Base-by-base conservation (phyloP, 2,113 vertebrate species). In the Serranochromis macrocephalus region DNA sequence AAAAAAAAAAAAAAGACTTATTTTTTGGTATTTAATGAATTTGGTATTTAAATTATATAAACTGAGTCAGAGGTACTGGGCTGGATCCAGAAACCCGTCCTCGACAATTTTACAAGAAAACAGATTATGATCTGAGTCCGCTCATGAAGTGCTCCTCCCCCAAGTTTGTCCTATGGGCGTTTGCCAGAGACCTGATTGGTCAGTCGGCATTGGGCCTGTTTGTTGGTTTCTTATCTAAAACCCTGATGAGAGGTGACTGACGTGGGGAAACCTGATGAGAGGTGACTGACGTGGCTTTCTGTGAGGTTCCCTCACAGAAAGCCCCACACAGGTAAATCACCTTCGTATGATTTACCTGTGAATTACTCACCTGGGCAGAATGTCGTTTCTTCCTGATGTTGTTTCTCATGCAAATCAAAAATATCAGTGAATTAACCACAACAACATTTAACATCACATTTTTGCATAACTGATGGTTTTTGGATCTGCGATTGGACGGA, bases 101-200 rank as follows among this genome's bases (percentile, higher is more conserved):
- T 58, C 14, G 2, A 61, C 5, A 31, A 61, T 6, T 5, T 61
- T 6, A 55, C 53, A 54, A 24, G n/a, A 24, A 54, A 54, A 54
- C 53, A 26, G 53, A 54, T 24, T 21, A 26, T 29, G 7, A 26
- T 14, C 13, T 0, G 7, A 31, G 7, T 9, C 13, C 4, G 14
- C 66, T 24, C n/a, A 42, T 9, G n/a, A 71, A 1, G 13, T 11
- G 66, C 36, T 24, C n/a, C 36, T 6, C n/a, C 12, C 7, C n/a
- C n/a, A 38, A 0, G 11, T 42, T 71, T 24, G 36, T 24, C 66
- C 36, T 9, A 12, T 21, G 33, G 61, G 0, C 17, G 31, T 66
- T 38, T 66, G 11, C 33, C 61, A 38, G 10, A 66, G 61, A n/a
- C 0, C 63, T 4, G 63, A 68, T 13, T 0, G 33, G 61, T 66